Percentiles rank a stretch among this genome's conserved stretches.
phyloP scores from a whole-genome alignment of 1,140 invertebrate genomes.

The Laupala kohalensis region DNA sequence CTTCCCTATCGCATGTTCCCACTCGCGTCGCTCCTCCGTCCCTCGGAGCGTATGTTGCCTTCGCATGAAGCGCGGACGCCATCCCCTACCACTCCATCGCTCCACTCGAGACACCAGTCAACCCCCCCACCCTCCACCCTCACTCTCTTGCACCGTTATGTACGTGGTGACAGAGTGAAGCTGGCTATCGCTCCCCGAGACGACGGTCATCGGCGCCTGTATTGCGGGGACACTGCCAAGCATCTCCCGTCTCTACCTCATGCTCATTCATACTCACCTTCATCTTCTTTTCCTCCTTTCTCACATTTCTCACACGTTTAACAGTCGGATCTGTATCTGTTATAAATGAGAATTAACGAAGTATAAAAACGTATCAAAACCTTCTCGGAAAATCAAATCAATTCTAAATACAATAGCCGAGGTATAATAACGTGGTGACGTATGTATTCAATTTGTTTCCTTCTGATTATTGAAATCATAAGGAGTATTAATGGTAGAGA shows the following conservation, averaged over 20 bases:
- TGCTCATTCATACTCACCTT: background rate
- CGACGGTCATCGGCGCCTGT: background rate
- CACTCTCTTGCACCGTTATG: background rate
- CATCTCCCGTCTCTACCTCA: background rate
- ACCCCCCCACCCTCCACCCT: background rate
- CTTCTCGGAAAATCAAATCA: too few relatives aligned
- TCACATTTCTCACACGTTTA: background rate
- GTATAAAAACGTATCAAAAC: too few relatives aligned
- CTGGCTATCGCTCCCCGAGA: background rate
- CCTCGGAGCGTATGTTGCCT: background rate
- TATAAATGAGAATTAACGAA: too few relatives aligned
- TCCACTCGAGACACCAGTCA: too few relatives aligned
- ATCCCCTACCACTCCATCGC: background rate
- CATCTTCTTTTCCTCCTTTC: background rate
- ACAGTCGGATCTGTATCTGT: too few relatives aligned
- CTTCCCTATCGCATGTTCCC: too few relatives aligned
- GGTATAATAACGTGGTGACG: too few relatives aligned
- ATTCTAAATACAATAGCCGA: too few relatives aligned
- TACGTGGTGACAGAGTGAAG: background rate
- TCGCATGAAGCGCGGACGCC: background rate
- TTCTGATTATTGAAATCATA: too few relatives aligned
- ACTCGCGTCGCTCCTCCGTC: background rate
- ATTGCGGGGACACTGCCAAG: background rate
- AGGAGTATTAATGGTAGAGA: too few relatives aligned
- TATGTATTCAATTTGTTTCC: too few relatives aligned